Conservation (phyloP, 1,140 invertebrate species). For the Stratiolaelaps scimitus region DNA sequence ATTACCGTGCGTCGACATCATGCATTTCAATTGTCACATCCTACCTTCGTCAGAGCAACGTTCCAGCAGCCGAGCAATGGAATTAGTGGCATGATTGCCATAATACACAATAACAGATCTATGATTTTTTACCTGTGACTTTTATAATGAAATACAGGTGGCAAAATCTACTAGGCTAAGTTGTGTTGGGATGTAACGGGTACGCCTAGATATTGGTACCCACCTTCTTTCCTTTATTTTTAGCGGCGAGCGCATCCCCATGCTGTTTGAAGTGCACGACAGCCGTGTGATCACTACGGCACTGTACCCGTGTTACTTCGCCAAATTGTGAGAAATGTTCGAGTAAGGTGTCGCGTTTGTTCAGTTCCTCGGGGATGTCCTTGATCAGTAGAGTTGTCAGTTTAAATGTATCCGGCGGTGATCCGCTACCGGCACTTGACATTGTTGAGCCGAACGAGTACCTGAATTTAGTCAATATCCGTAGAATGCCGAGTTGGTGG, state of each 20-base stretch:
- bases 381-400: neutral
- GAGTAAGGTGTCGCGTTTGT: neutral
- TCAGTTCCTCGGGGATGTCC: neutral
- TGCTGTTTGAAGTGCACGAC: conserved; percentile 17
- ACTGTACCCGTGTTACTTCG: neutral
- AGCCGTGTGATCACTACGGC: neutral
- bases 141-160: no score
- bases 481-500: no score
- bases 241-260: neutral
- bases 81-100: no score
- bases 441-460: no score
- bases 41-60: no score
- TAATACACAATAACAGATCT: no score
- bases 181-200: neutral
- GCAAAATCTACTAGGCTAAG: neutral
- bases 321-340: conserved; percentile 4
- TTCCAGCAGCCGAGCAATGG: no score
- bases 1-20: no score
- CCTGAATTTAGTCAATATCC: no score
- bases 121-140: no score
- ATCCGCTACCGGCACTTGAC: no score
- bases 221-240: conserved; percentile 2
- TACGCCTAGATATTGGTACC: neutral
- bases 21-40: no score
- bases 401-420: neutral